phyloP scores from a whole-genome alignment of 2,113 vertebrate species.

The Grammatotria lemairii region DNA sequence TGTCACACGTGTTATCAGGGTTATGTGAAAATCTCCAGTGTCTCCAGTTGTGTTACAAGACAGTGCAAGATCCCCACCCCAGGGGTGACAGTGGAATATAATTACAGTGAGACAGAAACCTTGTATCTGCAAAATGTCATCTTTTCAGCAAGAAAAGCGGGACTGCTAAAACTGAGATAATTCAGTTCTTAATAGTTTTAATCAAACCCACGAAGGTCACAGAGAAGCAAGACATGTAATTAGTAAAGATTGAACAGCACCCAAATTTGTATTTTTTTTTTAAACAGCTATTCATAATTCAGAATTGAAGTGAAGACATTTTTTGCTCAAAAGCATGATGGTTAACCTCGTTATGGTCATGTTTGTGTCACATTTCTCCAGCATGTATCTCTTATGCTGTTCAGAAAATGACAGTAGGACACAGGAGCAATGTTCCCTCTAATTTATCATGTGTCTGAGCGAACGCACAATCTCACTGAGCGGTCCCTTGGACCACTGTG shows the following conservation, averaged over 20 bases:
- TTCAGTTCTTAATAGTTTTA: not conserved
- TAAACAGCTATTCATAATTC: not conserved
- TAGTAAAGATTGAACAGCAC: not conserved
- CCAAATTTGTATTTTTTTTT: not conserved
- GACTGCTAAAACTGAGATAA: not conserved
- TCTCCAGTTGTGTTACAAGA: not conserved
- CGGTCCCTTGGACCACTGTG: not conserved
- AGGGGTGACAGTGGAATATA: not conserved
- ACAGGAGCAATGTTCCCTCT: not conserved
- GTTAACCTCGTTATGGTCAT: not conserved
- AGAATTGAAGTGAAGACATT: not conserved
- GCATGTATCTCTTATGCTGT: not conserved
- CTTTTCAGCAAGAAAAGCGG: not conserved
- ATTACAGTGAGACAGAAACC: not conserved
- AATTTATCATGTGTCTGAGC: not conserved
- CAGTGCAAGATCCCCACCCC: not conserved
- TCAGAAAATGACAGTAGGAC: slow-evolving; percentile 1
- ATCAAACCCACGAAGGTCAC: not conserved
- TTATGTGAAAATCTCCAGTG: not conserved
- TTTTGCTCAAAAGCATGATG: not conserved
- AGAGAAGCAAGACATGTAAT: not conserved
- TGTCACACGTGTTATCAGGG: not conserved
- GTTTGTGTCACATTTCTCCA: not conserved
- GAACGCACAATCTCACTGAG: not conserved
- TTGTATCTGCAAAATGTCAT: not conserved